These are phyloP conservation scores for Cyclina sinensis DNA, from an alignment of 1,140 invertebrate species.

Conservation along the genomic window DNA sequence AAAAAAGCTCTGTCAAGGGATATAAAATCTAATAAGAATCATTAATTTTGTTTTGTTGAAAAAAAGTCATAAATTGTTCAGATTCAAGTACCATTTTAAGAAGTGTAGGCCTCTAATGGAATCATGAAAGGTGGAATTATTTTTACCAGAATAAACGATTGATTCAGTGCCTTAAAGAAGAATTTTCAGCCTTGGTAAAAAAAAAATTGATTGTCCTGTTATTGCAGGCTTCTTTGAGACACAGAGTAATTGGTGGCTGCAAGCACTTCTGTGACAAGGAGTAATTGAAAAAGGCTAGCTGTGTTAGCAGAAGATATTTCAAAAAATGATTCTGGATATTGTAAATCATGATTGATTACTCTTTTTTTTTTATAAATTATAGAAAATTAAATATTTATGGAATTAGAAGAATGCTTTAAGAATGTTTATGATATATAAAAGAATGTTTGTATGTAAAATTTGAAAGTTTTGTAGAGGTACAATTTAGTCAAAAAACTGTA, in stretches of 20 bases:
- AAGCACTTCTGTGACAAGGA: constrained; percentile 31
- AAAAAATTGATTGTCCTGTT: constrained; percentile 41
- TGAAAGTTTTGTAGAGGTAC: too few species aligned
- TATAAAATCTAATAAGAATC: too few species aligned
- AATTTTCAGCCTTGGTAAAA: constrained; percentile 1
- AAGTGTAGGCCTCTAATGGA: constrained; percentile 17
- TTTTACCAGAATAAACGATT: constrained; percentile 9
- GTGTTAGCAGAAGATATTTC: neutral
- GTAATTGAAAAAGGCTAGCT: neutral
- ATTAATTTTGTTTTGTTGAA: neutral
- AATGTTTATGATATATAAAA: too few species aligned
- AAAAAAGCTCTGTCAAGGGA: too few species aligned
- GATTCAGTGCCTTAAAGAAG: constrained; percentile 1
- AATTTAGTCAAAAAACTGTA: too few species aligned
- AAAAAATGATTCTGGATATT: neutral
- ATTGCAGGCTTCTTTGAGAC: neutral
- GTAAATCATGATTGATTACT: neutral
- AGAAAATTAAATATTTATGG: too few species aligned
- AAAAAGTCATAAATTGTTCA: neutral
- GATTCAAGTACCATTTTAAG: neutral
- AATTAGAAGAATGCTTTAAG: too few species aligned
- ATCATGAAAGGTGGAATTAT: constrained; percentile 25
- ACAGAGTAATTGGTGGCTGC: constrained; percentile 33
- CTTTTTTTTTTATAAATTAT: too few species aligned
- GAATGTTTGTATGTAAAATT: too few species aligned